A percentile compares a stretch with the other conserved stretches of the same genome.
phyloP scores from a whole-genome alignment of 2,113 vertebrate species.

The Corythaeola cristata region DNA sequence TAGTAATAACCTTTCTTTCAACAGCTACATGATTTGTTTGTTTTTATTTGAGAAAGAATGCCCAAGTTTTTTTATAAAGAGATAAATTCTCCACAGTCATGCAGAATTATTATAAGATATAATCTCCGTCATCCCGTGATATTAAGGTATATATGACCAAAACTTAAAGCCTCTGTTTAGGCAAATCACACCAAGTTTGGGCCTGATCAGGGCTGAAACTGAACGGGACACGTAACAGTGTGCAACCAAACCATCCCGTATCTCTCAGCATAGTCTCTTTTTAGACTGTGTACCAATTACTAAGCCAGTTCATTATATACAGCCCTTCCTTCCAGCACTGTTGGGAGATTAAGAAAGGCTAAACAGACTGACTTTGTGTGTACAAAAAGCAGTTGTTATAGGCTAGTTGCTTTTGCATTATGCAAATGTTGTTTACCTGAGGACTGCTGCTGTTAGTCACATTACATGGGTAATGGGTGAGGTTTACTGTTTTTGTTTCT shows the following conservation, averaged over 20 bases:
- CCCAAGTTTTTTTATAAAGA: background rate
- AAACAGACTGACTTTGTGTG: background rate
- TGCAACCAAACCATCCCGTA: background rate
- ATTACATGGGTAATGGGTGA: background rate
- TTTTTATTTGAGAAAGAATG: background rate
- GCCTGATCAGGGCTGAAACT: background rate
- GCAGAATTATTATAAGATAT: background rate
- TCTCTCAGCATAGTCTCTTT: background rate
- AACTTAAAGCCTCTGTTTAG: background rate
- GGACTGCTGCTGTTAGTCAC: background rate
- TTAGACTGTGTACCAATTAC: background rate
- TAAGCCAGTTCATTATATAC: background rate
- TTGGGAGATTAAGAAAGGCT: background rate
- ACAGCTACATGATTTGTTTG: background rate
- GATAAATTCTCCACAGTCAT: background rate
- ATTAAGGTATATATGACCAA: background rate
- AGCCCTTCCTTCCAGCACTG: background rate
- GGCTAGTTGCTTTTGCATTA: background rate
- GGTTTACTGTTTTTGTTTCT: background rate
- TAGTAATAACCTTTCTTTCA: slow-evolving; percentile 32
- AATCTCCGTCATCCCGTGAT: accelerated
- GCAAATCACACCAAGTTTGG: background rate
- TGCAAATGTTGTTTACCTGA: background rate
- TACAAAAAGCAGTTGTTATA: background rate
- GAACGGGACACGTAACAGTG: background rate